Percentiles rank a stretch among this genome's conserved stretches.
Conservation (phyloP, 1,140 invertebrate species). For the Drosophila athabasca region DNA sequence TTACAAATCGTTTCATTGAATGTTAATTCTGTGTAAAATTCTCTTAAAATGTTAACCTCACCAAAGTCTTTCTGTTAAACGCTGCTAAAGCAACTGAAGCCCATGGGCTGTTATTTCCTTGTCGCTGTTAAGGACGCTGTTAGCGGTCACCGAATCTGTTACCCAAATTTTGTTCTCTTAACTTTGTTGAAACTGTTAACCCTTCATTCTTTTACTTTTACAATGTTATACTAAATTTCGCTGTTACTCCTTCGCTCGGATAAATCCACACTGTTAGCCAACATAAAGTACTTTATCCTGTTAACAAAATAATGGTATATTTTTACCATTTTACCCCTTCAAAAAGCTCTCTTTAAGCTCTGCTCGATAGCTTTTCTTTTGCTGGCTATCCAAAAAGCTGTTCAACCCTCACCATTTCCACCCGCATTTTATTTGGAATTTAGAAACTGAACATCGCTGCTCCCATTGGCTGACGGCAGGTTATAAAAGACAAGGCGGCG, state of each 20-base stretch:
- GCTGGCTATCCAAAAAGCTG: slow-evolving; percentile 15
- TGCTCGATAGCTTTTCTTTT: slow-evolving; percentile 15
- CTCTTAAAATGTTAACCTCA: slow-evolving; percentile 2
- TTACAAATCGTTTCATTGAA: too few relatives aligned
- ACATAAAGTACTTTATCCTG: background rate
- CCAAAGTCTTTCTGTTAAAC: background rate
- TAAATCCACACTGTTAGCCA: slow-evolving; percentile 1
- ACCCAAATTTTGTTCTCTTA: background rate
- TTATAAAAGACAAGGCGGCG: slow-evolving; percentile 61
- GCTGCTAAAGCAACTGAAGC: background rate
- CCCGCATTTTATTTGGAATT: slow-evolving; percentile 35
- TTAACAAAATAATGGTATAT: slow-evolving; percentile 49
- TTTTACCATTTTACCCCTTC: slow-evolving; percentile 41
- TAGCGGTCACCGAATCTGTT: background rate
- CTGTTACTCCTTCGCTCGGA: too few relatives aligned
- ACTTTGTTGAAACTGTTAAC: too few relatives aligned
- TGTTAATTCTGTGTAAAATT: too few relatives aligned
- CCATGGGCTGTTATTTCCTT: background rate
- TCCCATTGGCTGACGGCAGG: slow-evolving; percentile 52
- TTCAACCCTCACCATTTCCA: slow-evolving; percentile 14
- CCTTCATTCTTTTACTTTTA: too few relatives aligned
- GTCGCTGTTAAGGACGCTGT: background rate
- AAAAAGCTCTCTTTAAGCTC: slow-evolving; percentile 45
- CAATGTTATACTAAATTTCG: too few relatives aligned
- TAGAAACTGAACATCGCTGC: slow-evolving; percentile 19